Evolutionary conservation across 2,113 vertebrate genomes (phyloP).

Genomic region (Furnarius figulus): DNA sequence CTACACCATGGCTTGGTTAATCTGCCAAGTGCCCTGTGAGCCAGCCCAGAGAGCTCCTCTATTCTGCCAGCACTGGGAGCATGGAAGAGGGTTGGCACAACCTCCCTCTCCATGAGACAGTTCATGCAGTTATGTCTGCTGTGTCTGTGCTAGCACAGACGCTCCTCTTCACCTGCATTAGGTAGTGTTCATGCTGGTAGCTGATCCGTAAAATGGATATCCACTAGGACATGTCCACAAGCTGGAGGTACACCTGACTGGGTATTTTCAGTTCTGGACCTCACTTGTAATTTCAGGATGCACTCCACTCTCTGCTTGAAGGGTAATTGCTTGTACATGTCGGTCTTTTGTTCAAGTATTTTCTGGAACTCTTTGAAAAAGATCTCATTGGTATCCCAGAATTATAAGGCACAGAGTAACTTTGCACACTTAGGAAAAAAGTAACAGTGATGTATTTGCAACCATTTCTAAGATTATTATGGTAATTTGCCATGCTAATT

Average conservation of each 20-base stretch:
- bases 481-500: neutral
- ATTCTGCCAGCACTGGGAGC: neutral
- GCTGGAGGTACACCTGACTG: neutral
- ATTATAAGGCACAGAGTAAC: neutral
- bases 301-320: neutral
- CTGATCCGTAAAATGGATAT: neutral
- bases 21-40: neutral
- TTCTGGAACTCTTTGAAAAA: neutral
- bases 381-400: neutral
- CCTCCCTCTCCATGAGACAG: neutral
- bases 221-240: neutral
- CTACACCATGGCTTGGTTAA: neutral
- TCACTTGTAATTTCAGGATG: neutral
- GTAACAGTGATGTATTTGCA: neutral
- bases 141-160: neutral
- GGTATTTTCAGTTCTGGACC: neutral
- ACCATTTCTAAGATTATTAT: neutral
- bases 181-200: neutral
- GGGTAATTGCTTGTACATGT: neutral
- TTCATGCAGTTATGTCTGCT: neutral
- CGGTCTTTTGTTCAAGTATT: neutral
- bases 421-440: neutral
- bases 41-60: neutral
- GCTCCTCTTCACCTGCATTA: neutral
- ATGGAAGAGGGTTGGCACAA: neutral